A percentile compares a stretch with the other conserved stretches of the same genome.
These are phyloP conservation scores for Lepus europaeus DNA, from an alignment of 2,113 vertebrate genomes.

Conservation along the genomic window DNA sequence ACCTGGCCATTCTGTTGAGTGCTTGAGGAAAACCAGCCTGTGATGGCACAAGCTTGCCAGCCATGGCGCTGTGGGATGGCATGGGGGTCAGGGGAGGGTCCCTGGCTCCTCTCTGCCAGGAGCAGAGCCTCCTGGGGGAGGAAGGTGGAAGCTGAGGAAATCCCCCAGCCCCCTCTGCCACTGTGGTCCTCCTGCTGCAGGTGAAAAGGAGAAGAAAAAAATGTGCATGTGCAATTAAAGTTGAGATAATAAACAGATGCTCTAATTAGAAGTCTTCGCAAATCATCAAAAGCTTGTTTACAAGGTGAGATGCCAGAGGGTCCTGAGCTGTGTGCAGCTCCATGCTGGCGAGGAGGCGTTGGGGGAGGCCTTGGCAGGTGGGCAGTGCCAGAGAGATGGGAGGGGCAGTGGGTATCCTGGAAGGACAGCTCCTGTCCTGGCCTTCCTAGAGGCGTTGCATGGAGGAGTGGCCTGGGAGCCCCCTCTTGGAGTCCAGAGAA, in stretches of 20 bases:
- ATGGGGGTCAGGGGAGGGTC: not conserved
- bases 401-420: accelerated
- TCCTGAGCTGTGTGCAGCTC: not conserved
- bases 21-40: not conserved
- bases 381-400: not conserved
- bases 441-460: no score
- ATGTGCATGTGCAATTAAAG: not conserved
- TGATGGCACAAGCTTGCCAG: not conserved
- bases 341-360: not conserved
- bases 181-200: not conserved
- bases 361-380: not conserved
- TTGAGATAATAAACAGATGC: slow-evolving; percentile 47
- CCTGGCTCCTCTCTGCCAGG: not conserved
- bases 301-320: slow-evolving; percentile 36
- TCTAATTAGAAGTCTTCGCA: slow-evolving; percentile 62
- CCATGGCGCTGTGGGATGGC: accelerated
- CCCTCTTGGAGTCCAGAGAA: not conserved
- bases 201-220: not conserved
- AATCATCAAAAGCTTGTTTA: slow-evolving; percentile 53
- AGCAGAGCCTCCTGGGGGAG: not conserved
- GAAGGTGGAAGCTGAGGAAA: not conserved
- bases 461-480: not conserved
- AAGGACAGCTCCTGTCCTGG: not conserved
- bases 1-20: not conserved
- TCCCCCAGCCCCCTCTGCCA: not conserved